phyloP scores from a whole-genome alignment of 2,797 vertebrate genomes.

The Masticophis lateralis region DNA sequence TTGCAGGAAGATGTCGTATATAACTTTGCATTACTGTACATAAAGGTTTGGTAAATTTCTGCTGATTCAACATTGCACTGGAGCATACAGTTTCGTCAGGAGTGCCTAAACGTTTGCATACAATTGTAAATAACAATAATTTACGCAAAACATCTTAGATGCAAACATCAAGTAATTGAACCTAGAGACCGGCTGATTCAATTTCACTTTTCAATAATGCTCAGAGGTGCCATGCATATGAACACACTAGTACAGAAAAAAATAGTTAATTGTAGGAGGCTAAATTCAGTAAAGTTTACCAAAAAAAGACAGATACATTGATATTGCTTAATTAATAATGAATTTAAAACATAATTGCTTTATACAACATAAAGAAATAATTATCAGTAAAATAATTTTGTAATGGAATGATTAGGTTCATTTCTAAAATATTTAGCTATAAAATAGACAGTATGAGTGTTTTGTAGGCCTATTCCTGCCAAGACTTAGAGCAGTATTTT shows the following conservation, averaged over 20 bases:
- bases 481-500: background rate
- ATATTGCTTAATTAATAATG: background rate
- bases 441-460: background rate
- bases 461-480: background rate
- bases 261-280: background rate
- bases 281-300: background rate
- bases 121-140: background rate
- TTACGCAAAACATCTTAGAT: background rate
- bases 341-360: background rate
- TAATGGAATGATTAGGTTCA: background rate
- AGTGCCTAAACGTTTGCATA: background rate
- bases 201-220: background rate
- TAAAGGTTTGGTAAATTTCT: background rate
- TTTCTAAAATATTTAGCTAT: background rate
- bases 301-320: background rate
- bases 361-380: background rate
- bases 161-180: background rate
- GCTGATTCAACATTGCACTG: background rate
- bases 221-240: background rate
- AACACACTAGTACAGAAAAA: background rate
- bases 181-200: background rate
- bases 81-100: background rate
- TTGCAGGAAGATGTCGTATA: background rate
- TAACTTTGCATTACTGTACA: background rate
- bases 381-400: background rate